Conservation (phyloP, 2,113 vertebrate genomes). For the Neogobius melanostomus region DNA sequence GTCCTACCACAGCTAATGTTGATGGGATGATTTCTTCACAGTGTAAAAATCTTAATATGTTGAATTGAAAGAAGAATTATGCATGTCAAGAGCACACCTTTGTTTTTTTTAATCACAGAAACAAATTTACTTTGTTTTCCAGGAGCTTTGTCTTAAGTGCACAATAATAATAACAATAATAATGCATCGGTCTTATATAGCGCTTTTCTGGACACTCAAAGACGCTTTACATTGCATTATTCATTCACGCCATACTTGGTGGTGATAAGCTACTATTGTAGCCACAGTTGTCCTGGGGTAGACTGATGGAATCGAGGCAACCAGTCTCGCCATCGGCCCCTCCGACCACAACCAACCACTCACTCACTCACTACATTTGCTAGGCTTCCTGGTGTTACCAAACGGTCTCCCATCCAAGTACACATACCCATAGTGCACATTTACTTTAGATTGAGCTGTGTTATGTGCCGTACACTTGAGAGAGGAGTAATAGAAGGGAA, state of each 20-base stretch:
- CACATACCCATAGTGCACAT: neutral
- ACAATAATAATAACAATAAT: too few species aligned
- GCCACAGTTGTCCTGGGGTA: too few species aligned
- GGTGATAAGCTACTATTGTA: too few species aligned
- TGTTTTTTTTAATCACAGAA: neutral
- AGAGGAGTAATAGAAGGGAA: neutral
- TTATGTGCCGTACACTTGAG: neutral
- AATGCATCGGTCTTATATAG: too few species aligned
- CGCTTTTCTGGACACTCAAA: too few species aligned
- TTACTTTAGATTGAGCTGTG: neutral
- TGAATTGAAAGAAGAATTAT: neutral
- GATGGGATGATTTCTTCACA: neutral
- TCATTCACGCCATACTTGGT: too few species aligned
- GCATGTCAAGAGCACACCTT: neutral
- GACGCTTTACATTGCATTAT: too few species aligned
- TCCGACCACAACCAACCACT: too few species aligned
- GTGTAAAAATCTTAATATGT: neutral
- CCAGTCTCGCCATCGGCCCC: too few species aligned
- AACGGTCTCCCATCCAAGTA: too few species aligned
- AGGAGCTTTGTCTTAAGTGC: neutral
- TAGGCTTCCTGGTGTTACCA: too few species aligned
- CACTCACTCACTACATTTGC: neutral
- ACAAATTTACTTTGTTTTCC: neutral
- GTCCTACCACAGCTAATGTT: constrained; percentile 19
- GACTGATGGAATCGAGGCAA: too few species aligned